phyloP scores from a whole-genome alignment of 2,113 vertebrate genomes.

The Melospiza georgiana region DNA sequence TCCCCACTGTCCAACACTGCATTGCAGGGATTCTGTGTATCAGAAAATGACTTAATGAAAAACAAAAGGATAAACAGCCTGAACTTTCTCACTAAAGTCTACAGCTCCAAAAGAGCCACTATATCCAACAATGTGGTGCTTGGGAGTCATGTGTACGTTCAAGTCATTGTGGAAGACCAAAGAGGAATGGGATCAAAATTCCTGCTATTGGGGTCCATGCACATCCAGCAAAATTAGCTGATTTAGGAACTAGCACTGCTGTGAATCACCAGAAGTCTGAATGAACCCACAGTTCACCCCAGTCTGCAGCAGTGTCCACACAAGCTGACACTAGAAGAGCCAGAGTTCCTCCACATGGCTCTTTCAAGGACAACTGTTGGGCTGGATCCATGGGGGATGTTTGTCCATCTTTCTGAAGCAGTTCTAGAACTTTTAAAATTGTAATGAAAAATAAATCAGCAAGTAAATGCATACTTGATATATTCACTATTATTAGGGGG shows the following conservation, averaged over 20 bases:
- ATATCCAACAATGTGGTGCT: accelerated
- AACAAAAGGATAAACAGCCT: background rate
- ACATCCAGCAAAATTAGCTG: background rate
- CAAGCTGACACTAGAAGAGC: background rate
- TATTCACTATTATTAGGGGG: background rate
- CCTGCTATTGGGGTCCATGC: background rate
- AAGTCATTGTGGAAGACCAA: background rate
- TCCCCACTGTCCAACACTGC: background rate
- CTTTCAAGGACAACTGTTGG: background rate
- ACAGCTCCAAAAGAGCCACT: background rate
- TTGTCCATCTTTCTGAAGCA: background rate
- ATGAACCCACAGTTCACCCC: background rate
- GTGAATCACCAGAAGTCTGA: background rate
- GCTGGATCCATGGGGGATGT: accelerated
- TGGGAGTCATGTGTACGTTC: accelerated
- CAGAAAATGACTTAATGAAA: background rate
- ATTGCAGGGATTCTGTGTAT: background rate
- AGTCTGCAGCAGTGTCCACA: background rate
- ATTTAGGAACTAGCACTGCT: background rate
- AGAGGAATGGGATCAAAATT: background rate
- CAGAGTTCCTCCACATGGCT: background rate
- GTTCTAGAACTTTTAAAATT: background rate
- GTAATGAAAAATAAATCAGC: background rate
- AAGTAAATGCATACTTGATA: background rate
- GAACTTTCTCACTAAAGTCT: background rate